Evolutionary conservation across 2,888 invertebrate genomes (phyloP).

Genomic region (Caenorhabditis japonica): DNA sequence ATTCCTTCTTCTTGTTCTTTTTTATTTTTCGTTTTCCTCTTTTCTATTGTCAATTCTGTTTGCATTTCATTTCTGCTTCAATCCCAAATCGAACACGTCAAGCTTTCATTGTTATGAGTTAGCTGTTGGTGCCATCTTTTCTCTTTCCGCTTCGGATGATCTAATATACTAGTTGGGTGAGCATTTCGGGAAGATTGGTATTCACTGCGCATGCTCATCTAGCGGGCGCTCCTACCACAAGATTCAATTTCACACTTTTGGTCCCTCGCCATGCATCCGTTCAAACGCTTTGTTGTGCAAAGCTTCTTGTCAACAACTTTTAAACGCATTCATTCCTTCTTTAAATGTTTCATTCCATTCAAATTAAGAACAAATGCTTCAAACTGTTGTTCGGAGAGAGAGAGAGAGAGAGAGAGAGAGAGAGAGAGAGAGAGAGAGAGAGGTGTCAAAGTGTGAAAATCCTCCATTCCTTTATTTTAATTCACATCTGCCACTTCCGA

Average conservation of each 20-base stretch:
- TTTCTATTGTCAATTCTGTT: no score
- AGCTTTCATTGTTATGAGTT: conserved; percentile 46
- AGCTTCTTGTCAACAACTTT: conserved; percentile 14
- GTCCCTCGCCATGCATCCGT: conserved; percentile 20
- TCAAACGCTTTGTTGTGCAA: conserved; percentile 28
- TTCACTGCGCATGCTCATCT: conserved; percentile 43
- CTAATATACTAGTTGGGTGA: conserved; percentile 50
- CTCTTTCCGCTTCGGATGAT: conserved; percentile 29
- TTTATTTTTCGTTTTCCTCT: no score
- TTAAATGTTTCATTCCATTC: no score
- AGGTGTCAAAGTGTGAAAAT: no score
- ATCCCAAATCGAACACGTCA: no score
- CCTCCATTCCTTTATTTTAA: conserved; percentile 4
- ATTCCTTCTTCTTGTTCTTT: no score
- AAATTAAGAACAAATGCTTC: not conserved
- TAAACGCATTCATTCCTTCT: no score
- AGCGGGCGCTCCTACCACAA: conserved; percentile 18
- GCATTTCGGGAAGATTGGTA: conserved; percentile 49
- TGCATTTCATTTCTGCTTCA: conserved; percentile 8
- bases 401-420: no score
- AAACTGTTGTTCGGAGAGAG: no score
- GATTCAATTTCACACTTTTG: conserved; percentile 52
- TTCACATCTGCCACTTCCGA: conserved; percentile 25
- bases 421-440: no score
- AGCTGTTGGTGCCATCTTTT: conserved; percentile 14